Conservation (phyloP, 2,113 vertebrate species). For the Hemicordylus capensis region DNA sequence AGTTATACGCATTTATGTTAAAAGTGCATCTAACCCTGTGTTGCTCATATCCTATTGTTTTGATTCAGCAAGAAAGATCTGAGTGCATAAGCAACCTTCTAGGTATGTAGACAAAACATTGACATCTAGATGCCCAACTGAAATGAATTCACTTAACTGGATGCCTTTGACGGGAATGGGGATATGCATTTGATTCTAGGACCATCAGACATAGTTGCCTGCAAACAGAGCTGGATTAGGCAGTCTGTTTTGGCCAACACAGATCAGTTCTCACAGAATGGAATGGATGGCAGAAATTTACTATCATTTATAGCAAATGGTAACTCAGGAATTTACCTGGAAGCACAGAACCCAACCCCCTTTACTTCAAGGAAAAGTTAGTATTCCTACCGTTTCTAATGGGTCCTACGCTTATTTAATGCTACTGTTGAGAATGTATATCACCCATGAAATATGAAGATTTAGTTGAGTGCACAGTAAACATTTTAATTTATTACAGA, state of each 20-base stretch:
- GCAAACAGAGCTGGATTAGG: background rate
- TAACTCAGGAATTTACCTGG: slow-evolving; percentile 57
- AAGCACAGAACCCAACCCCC: background rate
- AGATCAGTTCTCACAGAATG: slow-evolving; percentile 54
- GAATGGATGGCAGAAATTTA: slow-evolving; percentile 39
- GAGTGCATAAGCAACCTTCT: background rate
- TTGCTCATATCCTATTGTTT: background rate
- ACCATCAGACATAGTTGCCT: background rate
- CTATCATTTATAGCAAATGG: slow-evolving; percentile 39
- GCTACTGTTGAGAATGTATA: slow-evolving; percentile 49
- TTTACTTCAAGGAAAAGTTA: background rate
- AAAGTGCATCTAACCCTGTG: background rate
- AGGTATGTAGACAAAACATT: background rate
- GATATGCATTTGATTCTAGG: background rate
- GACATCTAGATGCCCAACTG: background rate
- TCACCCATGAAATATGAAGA: slow-evolving; percentile 45
- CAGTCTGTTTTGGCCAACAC: background rate
- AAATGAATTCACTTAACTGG: background rate
- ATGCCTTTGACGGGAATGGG: background rate
- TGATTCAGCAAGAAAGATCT: background rate
- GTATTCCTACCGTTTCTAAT: slow-evolving; percentile 46
- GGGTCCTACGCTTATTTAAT: slow-evolving; percentile 44
- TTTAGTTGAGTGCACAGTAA: slow-evolving; percentile 37
- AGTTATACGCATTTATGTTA: background rate
- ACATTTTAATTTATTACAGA: slow-evolving; percentile 40